A percentile compares a stretch with the other conserved stretches of the same genome.
phyloP scores from a whole-genome alignment of 2,888 invertebrate species.

The Drosophila kanekoi region DNA sequence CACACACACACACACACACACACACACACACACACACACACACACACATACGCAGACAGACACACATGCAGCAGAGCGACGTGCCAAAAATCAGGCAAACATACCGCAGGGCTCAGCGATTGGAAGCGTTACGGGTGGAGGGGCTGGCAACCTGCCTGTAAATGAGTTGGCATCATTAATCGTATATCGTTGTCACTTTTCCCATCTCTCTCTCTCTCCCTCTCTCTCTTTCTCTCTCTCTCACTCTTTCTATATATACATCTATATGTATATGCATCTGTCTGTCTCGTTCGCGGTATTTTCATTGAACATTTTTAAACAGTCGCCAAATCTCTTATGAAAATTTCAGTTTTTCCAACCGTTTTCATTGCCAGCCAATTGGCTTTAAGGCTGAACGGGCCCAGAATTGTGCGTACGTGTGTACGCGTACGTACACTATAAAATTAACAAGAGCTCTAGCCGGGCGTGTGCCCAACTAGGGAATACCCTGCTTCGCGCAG shows the following conservation, averaged over 20 bases:
- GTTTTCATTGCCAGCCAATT: constrained; percentile 49
- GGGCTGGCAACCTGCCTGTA: constrained; percentile 31
- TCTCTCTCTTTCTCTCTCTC: not conserved
- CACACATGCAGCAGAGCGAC: constrained; percentile 31
- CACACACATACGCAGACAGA: constrained; percentile 6
- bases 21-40: constrained; percentile 18
- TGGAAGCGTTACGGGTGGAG: not conserved
- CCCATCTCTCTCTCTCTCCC: constrained; percentile 1
- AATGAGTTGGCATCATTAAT: constrained; percentile 51
- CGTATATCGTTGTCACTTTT: constrained; percentile 29
- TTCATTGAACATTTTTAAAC: constrained; percentile 12
- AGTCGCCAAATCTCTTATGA: constrained; percentile 9
- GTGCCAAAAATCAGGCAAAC: constrained; percentile 73
- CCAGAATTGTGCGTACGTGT: constrained; percentile 4
- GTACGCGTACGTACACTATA: not conserved
- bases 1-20: constrained; percentile 17
- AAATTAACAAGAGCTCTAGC: no score
- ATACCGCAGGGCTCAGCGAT: constrained; percentile 20
- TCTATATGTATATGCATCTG: not conserved
- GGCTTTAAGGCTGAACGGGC: constrained; percentile 25
- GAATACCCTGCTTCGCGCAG: no score
- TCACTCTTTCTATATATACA: not conserved
- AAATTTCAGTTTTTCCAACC: constrained; percentile 20
- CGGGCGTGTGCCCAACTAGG: no score
- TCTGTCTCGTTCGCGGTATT: not conserved